phyloP scores from a whole-genome alignment of 2,888 invertebrate species.

The Netelia fuscicornis region DNA sequence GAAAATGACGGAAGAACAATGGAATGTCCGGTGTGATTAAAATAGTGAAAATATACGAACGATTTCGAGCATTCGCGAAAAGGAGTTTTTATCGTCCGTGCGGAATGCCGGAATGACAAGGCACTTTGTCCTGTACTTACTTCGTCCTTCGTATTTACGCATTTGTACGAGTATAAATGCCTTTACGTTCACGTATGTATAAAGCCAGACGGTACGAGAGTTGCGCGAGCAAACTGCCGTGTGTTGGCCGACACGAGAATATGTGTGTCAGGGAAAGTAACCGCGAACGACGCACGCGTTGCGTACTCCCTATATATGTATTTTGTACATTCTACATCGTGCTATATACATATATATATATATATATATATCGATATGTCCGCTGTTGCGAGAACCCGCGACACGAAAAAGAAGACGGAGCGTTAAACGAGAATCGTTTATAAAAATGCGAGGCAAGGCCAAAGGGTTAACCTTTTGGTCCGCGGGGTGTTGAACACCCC shows the following conservation, averaged over 20 bases:
- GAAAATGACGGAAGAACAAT: no score
- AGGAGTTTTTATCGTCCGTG: no score
- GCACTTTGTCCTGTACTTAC: constrained; percentile 53
- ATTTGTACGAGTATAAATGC: constrained; percentile 24
- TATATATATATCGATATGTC: neutral
- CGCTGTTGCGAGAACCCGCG: constrained; percentile 1
- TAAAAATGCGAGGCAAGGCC: constrained; percentile 11
- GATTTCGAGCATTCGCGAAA: no score
- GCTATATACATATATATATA: neutral
- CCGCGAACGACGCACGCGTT: constrained; percentile 46
- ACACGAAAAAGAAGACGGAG: constrained; percentile 30
- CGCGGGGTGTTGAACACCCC: neutral
- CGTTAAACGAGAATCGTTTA: constrained; percentile 8
- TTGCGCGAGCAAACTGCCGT: constrained; percentile 23
- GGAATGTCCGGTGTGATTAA: no score
- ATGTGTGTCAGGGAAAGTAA: constrained; percentile 78
- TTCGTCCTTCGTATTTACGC: constrained; percentile 23
- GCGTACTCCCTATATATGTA: constrained; percentile 30
- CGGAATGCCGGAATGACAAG: neutral
- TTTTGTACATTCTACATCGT: constrained; percentile 13
- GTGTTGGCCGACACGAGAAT: constrained; percentile 33
- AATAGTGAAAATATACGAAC: no score
- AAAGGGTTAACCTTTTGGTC: constrained; percentile 22
- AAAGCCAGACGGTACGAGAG: constrained; percentile 16
- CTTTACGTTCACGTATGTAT: constrained; percentile 30